Evolutionary conservation across 2,113 vertebrate genomes (phyloP).

Genomic region (Uropsilus gracilis): DNA sequence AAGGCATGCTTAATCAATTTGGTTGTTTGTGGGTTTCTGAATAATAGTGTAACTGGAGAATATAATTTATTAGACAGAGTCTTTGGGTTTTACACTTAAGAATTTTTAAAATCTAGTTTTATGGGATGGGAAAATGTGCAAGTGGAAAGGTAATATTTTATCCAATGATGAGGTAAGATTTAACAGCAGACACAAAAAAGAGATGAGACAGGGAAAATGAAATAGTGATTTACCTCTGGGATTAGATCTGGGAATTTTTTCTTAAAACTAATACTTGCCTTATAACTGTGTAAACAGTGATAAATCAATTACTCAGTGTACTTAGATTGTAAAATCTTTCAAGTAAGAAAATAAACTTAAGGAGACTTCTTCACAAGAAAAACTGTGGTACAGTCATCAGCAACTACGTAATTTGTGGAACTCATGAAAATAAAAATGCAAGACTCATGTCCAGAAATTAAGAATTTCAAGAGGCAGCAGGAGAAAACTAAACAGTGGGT

Average conservation of each 20-base stretch:
- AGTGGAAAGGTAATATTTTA: background rate
- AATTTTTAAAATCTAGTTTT: background rate
- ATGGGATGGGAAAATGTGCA: background rate
- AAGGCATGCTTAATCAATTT: background rate
- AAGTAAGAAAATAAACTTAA: conserved; percentile 36
- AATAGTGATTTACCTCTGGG: conserved; percentile 7
- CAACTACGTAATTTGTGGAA: background rate
- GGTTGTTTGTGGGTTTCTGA: background rate
- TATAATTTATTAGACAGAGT: background rate
- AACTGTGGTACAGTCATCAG: background rate
- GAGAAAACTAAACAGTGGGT: background rate
- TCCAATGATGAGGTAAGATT: background rate
- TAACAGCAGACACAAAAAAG: background rate
- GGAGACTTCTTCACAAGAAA: background rate
- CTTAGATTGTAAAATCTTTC: conserved; percentile 3
- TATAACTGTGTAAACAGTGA: background rate
- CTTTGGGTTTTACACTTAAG: background rate
- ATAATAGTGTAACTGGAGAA: background rate
- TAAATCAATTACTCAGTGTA: background rate
- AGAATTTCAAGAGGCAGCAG: background rate
- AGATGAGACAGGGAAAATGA: conserved; percentile 34
- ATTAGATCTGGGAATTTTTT: conserved; percentile 15
- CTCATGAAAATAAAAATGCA: background rate
- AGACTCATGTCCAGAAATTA: background rate
- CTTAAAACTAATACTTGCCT: background rate